Base-by-base conservation (phyloP, 2,797 vertebrate genomes). In the Gila robusta region DNA sequence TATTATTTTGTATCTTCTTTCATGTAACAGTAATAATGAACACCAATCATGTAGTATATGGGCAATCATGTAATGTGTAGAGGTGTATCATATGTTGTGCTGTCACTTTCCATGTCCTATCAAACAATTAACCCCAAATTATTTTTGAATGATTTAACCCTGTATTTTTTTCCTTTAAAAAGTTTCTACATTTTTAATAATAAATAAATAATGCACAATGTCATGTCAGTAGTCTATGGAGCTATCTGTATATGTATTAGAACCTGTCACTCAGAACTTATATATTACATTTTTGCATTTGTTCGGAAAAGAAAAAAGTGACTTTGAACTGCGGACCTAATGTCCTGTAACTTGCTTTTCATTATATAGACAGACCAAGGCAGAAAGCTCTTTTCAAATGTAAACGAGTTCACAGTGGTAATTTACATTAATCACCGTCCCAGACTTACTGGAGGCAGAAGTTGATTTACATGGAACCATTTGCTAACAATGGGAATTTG, bases 11-110 rank as follows among this genome's bases (percentile, higher is more conserved):
- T 90, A 91, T 95, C 93, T 95, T 93, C 93, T 95, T 94, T 94
- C 92, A 95, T 93, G 94, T 94, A 95, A 95, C 94, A 95, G 94
- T 92, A 93, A 94, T 85, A 91, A 76, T 84, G 91, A 91, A 95
- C 93, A 93, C 92, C 90, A 91, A 85, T 95, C 93, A 95, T 94
- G 93, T 94, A 94, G 90, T 93, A 91, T 91, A 90, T 91, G 91
- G 92, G 26, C 93, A 92, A 93, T 93, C 89, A 39, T 82, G 32
- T 81, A 23, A 90, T 89, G 87, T 86, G 90, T 91, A 49, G 16
- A 90, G 87, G 88, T 21, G 87, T 85, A 47, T 86, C 82, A 85
- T 91, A 92, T 87, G 90, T 89, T 81, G 89, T 92, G 87, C 90
- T 92, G 71, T 66, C 89, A 91, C 92, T 89, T 79, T 74, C 91